These are phyloP conservation scores for Mionectes macconnelli DNA, from an alignment of 2,113 vertebrate species.

Conservation along the genomic window DNA sequence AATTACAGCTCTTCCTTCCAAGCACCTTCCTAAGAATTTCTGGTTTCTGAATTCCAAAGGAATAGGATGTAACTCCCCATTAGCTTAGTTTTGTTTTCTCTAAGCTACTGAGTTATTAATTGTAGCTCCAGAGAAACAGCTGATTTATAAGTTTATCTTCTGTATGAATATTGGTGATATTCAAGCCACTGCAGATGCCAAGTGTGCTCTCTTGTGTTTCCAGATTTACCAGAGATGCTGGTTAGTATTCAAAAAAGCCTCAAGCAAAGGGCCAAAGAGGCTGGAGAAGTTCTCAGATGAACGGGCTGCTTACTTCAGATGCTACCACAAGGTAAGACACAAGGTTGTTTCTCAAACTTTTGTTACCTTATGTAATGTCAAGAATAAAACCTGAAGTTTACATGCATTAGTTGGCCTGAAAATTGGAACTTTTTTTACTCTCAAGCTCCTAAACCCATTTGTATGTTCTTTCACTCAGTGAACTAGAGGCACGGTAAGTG, in stretches of 20 bases:
- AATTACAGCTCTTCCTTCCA: neutral
- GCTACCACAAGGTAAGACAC: slow-evolving; percentile 82
- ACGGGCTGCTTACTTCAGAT: slow-evolving; percentile 81
- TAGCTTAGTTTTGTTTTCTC: neutral
- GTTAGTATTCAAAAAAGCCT: slow-evolving; percentile 85
- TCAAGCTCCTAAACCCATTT: neutral
- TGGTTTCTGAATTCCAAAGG: neutral
- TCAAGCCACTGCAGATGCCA: neutral
- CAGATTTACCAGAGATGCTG: slow-evolving; percentile 87
- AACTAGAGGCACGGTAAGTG: neutral
- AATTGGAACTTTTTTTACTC: neutral
- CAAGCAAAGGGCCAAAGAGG: slow-evolving; percentile 84
- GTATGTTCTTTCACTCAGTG: neutral
- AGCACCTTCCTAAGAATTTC: neutral
- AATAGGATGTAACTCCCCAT: neutral
- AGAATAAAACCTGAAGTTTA: neutral
- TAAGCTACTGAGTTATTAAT: neutral
- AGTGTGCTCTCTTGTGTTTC: slow-evolving; percentile 39
- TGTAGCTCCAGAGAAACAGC: neutral
- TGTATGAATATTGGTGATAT: neutral
- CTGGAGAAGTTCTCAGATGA: slow-evolving; percentile 87
- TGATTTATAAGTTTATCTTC: neutral
- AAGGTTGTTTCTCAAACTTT: neutral
- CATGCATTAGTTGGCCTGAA: neutral
- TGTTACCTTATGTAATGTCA: accelerated